Conservation (phyloP, 2,113 vertebrate genomes). For the Malurus alboscapulatus region DNA sequence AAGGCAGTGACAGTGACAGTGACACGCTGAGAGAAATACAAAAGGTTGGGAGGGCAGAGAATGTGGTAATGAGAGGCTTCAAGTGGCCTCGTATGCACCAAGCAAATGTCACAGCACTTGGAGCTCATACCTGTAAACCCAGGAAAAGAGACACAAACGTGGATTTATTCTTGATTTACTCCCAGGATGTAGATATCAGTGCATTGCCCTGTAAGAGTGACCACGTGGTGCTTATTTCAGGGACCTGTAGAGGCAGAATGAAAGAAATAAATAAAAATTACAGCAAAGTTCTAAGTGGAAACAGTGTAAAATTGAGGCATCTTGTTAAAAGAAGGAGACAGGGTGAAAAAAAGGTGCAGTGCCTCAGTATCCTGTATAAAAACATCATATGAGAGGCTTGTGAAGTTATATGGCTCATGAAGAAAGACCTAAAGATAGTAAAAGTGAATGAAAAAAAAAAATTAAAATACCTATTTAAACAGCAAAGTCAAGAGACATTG, state of each 20-base stretch:
- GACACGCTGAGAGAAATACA: background rate
- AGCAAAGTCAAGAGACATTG: background rate
- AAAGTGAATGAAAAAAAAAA: background rate
- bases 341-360: background rate
- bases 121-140: background rate
- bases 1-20: slow-evolving; percentile 16
- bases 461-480: background rate
- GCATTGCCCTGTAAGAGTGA: fast-evolving
- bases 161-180: background rate
- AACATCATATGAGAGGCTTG: background rate
- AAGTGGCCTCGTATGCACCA: fast-evolving
- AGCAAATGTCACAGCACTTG: background rate
- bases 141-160: background rate
- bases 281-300: background rate
- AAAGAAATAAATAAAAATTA: background rate
- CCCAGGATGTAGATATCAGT: background rate
- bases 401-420: background rate
- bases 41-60: background rate
- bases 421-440: background rate
- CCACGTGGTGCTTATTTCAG: background rate
- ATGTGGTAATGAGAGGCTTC: background rate
- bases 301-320: background rate
- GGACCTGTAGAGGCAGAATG: background rate
- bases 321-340: background rate
- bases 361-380: background rate